Evolutionary conservation across 2,113 vertebrate species (phyloP).

Genomic region (Cyphomyrus discorhynchus): DNA sequence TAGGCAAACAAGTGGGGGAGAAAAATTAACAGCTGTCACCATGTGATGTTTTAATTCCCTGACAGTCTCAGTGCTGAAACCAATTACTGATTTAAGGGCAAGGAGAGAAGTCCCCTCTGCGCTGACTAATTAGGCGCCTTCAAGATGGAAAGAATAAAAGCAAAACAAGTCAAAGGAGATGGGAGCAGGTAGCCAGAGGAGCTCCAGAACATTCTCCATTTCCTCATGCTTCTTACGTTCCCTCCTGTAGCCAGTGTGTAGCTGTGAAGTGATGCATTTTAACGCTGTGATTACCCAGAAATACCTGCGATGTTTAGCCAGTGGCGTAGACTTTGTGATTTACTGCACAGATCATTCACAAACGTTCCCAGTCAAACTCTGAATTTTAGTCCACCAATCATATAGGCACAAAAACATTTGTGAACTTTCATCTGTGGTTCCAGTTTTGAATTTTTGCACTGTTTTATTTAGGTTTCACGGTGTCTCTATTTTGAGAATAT

Average conservation of each 20-base stretch:
- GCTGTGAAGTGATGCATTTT: neutral
- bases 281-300: neutral
- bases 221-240: neutral
- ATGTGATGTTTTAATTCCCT: conserved; percentile 99
- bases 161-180: conserved; percentile 74
- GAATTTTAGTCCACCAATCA: neutral
- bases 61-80: conserved; percentile 94
- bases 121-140: conserved; percentile 97
- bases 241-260: neutral
- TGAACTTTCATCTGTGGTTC: neutral
- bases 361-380: neutral
- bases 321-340: conserved; percentile 46
- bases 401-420: neutral
- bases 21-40: conserved; percentile 99
- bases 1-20: conserved; percentile 78
- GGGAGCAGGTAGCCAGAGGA: conserved; percentile 65
- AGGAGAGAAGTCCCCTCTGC: conserved; percentile 81
- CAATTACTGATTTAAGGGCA: conserved; percentile 99
- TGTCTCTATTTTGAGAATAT: neutral
- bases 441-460: neutral
- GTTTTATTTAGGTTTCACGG: neutral
- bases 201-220: conserved; percentile 47
- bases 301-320: neutral
- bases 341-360: conserved; percentile 54
- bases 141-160: conserved; percentile 95